Conservation (phyloP, 2,113 vertebrate genomes). For the Perca fluviatilis region DNA sequence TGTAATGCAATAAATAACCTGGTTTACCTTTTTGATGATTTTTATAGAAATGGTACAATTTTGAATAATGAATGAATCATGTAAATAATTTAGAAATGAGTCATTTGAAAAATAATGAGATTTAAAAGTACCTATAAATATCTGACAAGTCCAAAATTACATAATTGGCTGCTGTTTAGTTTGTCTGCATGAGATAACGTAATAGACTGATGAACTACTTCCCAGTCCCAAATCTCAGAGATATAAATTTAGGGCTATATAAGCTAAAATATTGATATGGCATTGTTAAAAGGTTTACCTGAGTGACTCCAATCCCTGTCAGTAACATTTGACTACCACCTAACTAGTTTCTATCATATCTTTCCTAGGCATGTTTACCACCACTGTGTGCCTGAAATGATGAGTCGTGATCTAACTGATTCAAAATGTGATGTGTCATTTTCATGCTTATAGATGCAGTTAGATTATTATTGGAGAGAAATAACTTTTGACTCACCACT, state of each 20-base stretch:
- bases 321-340: background rate
- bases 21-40: no score
- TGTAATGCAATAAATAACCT: background rate
- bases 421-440: conserved; percentile 54
- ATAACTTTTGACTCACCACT: conserved; percentile 43
- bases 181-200: background rate
- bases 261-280: background rate
- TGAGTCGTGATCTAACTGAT: conserved; percentile 29
- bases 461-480: conserved; percentile 45
- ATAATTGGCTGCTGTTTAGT: no score
- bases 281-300: background rate
- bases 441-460: conserved; percentile 28
- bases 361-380: conserved; percentile 28
- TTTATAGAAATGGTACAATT: background rate
- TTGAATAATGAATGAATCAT: background rate
- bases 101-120: no score
- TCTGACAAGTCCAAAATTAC: background rate
- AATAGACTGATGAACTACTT: background rate
- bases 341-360: background rate
- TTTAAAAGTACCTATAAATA: background rate
- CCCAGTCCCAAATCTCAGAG: background rate
- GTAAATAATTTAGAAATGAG: background rate
- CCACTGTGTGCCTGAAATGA: conserved; percentile 24
- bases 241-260: no score
- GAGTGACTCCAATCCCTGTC: background rate